A percentile compares a stretch with the other conserved stretches of the same genome.
phyloP scores from a whole-genome alignment of 2,888 invertebrate species.

The Gortyna flavago region DNA sequence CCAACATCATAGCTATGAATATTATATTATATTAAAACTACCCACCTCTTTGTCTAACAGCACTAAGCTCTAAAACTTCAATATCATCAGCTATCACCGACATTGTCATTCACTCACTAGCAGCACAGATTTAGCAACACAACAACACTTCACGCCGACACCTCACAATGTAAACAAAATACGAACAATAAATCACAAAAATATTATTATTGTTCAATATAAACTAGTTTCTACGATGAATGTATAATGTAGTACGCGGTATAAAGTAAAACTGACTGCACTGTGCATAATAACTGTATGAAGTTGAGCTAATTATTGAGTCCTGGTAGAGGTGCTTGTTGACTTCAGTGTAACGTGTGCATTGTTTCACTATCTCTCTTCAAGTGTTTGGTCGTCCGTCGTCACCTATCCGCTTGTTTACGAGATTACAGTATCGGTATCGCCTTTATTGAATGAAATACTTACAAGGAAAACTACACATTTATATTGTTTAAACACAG shows the following conservation, averaged over 20 bases:
- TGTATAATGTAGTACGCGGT: conserved; percentile 40
- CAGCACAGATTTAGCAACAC: background rate
- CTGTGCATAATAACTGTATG: conserved; percentile 51
- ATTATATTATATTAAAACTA: background rate
- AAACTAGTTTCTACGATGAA: conserved; percentile 24
- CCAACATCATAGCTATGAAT: background rate
- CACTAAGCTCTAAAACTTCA: conserved; percentile 53
- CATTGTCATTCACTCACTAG: conserved; percentile 52
- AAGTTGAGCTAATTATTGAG: conserved; percentile 49
- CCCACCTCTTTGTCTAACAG: conserved; percentile 50
- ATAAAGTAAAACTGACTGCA: conserved; percentile 45
- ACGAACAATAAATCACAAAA: background rate
- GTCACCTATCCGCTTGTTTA: conserved; percentile 8
- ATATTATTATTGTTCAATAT: conserved; percentile 30
- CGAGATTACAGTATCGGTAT: background rate
- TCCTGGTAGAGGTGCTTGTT: conserved; percentile 40
- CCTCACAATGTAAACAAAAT: background rate
- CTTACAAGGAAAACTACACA: conserved; percentile 29
- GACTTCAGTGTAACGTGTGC: conserved; percentile 37
- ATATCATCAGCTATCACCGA: conserved; percentile 38
- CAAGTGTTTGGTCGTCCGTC: background rate
- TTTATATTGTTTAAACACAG: conserved; percentile 6
- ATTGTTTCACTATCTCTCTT: background rate
- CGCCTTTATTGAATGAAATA: conserved; percentile 21
- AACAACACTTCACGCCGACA: background rate